Evolutionary conservation across 2,113 vertebrate species (phyloP).

Genomic region (Larimichthys polyactis): DNA sequence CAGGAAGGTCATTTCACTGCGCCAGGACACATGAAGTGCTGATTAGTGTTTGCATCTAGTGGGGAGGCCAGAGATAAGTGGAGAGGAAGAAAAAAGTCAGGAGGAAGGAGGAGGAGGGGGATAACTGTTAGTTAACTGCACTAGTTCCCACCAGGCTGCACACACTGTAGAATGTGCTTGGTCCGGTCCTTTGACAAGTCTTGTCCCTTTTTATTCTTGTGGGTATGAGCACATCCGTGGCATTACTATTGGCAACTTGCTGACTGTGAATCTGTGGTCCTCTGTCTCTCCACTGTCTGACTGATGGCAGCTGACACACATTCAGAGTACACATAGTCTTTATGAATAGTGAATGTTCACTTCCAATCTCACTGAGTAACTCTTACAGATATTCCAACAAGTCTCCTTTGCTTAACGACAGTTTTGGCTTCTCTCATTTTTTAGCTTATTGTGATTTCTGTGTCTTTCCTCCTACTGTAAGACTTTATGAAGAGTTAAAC

Average conservation of each 20-base stretch:
- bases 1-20: slow-evolving; percentile 68
- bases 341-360: slow-evolving; percentile 19
- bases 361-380: slow-evolving; percentile 24
- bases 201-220: slow-evolving; percentile 28
- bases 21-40: slow-evolving; percentile 75
- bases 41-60: slow-evolving; percentile 78
- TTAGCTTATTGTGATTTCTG: slow-evolving; percentile 33
- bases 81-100: slow-evolving; percentile 79
- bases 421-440: slow-evolving; percentile 18
- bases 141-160: slow-evolving; percentile 72
- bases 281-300: slow-evolving; percentile 27
- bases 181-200: slow-evolving; percentile 42
- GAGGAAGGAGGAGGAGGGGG: slow-evolving; percentile 62
- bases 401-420: slow-evolving; percentile 11
- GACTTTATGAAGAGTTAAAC: slow-evolving; percentile 49
- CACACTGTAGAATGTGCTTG: slow-evolving; percentile 31
- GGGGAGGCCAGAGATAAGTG: slow-evolving; percentile 75
- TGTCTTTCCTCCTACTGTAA: slow-evolving; percentile 50
- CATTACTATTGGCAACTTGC: slow-evolving; percentile 2
- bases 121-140: not conserved
- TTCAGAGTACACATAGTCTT: slow-evolving; percentile 26
- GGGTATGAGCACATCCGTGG: slow-evolving; percentile 22
- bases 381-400: slow-evolving; percentile 34
- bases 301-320: slow-evolving; percentile 10
- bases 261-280: slow-evolving; percentile 5